These are phyloP conservation scores for Melinaea marsaeus DNA, from an alignment of 2,888 invertebrate genomes.

Conservation along the genomic window DNA sequence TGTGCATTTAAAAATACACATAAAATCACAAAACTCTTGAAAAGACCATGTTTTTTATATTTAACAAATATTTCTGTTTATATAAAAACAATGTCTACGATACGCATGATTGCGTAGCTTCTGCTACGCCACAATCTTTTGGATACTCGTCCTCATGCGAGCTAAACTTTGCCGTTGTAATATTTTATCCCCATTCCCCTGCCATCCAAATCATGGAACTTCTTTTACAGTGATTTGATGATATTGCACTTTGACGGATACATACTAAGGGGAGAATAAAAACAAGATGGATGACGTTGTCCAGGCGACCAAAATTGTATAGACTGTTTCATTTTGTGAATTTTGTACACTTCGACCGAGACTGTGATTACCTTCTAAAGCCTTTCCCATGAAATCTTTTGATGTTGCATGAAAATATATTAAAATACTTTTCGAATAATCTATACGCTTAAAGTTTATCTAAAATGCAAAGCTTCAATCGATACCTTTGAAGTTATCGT, in stretches of 20 bases:
- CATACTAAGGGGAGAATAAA: conserved; percentile 50
- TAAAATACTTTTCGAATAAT: too few species aligned
- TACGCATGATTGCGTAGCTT: conserved; percentile 32
- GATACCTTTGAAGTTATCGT: too few species aligned
- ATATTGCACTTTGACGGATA: conserved; percentile 74
- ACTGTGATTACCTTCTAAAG: too few species aligned
- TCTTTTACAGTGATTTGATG: conserved; percentile 77
- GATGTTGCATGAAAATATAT: too few species aligned
- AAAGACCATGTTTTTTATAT: too few species aligned
- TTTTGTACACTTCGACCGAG: not conserved
- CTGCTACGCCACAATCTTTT: conserved; percentile 33
- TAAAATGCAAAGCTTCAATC: too few species aligned
- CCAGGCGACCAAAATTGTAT: conserved; percentile 9
- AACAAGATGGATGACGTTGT: conserved; percentile 61
- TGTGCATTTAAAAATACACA: too few species aligned
- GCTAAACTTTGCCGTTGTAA: conserved; percentile 68
- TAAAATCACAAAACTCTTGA: too few species aligned
- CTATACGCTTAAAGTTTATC: too few species aligned
- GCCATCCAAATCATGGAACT: conserved; percentile 69
- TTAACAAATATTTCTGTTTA: too few species aligned
- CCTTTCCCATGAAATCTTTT: too few species aligned
- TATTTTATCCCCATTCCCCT: conserved; percentile 65
- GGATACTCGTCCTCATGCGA: conserved; percentile 51
- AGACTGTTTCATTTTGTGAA: not conserved
- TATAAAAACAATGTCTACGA: not conserved